Evolutionary conservation across 1,140 invertebrate species (phyloP).

Genomic region (Trichoplusia ni): DNA sequence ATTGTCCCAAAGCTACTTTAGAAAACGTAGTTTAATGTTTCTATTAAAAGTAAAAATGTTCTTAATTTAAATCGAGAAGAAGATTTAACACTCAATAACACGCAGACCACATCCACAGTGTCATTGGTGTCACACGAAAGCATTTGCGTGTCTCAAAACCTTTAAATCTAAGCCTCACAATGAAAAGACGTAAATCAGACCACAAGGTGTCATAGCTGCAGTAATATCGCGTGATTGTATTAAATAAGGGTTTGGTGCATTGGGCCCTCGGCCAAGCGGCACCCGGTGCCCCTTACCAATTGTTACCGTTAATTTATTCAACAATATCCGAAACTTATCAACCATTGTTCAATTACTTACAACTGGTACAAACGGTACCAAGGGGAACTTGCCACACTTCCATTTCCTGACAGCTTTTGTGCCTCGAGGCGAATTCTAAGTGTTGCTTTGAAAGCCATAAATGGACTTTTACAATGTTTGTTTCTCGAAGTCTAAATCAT

Average conservation of each 20-base stretch:
- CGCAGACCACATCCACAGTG: too few species aligned
- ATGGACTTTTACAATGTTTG: constrained; percentile 1
- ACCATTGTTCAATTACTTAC: constrained; percentile 30
- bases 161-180: not conserved
- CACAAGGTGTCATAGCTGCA: constrained; percentile 48
- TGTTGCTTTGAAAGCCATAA: constrained; percentile 8
- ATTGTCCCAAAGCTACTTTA: too few species aligned
- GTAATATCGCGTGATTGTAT: constrained; percentile 55
- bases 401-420: constrained; percentile 17
- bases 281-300: constrained; percentile 41
- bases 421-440: not conserved
- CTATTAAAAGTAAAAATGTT: too few species aligned
- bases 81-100: too few species aligned
- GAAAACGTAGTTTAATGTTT: too few species aligned
- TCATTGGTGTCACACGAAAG: not conserved
- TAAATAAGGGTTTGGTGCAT: constrained; percentile 46
- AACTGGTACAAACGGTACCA: constrained; percentile 37
- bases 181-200: not conserved
- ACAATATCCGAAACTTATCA: constrained; percentile 48
- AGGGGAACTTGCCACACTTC: constrained; percentile 15
- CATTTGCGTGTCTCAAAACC: not conserved
- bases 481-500: not conserved
- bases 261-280: constrained; percentile 45
- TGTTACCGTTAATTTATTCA: constrained; percentile 66
- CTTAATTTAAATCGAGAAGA: too few species aligned